Conservation (phyloP, 2,888 invertebrate species). For the Phyto melanocephala region DNA sequence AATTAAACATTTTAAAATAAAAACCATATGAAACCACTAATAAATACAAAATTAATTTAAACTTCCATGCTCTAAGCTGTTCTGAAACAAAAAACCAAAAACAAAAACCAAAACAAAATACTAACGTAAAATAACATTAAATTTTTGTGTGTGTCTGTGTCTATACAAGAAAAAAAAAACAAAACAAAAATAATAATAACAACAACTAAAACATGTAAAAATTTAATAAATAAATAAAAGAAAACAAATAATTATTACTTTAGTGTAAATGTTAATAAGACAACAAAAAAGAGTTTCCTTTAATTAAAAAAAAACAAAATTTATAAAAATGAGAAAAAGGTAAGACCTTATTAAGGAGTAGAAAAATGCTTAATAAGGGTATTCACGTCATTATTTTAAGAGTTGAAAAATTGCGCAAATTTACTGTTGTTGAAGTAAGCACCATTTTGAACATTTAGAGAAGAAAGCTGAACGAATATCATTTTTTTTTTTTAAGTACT, state of each 20-base stretch:
- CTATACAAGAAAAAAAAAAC: constrained; percentile 42
- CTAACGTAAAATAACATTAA: constrained; percentile 15
- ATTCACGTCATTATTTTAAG: no score
- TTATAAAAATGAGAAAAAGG: neutral
- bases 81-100: constrained; percentile 33
- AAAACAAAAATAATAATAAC: constrained; percentile 22
- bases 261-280: constrained; percentile 64
- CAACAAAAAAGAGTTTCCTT: neutral
- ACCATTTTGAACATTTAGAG: no score
- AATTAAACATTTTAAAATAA: neutral
- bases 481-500: no score
- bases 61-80: constrained; percentile 65
- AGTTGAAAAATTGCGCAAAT: no score
- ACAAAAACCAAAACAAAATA: neutral
- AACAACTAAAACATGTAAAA: constrained; percentile 52
- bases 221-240: constrained; percentile 49
- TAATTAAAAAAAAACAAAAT: neutral
- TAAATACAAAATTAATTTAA: constrained; percentile 45
- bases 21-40: constrained; percentile 9
- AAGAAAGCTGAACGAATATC: no score
- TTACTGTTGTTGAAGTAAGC: no score
- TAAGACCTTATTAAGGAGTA: neutral
- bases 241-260: constrained; percentile 47
- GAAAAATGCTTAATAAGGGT: no score
- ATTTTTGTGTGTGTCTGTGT: constrained; percentile 60